Base-by-base conservation (phyloP, 2,797 vertebrate genomes). In the Botia kubotai region DNA sequence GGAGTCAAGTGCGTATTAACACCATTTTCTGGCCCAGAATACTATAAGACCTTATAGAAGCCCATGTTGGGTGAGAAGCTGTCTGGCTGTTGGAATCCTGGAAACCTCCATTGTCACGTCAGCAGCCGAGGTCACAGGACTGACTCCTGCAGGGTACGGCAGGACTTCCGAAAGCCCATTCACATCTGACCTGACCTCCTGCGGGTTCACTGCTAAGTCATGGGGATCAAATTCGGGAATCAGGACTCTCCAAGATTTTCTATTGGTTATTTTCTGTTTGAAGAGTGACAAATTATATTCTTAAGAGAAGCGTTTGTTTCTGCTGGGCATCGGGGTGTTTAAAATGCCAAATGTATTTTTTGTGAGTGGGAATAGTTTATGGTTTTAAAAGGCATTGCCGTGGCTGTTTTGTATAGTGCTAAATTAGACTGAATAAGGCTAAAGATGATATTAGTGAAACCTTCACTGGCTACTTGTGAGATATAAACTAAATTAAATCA, bases 81-180 rank as follows among this genome's bases (percentile, higher is more conserved):
- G 74, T 81, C 74, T 81, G 43, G 79, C 84, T 84, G 57, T 87
- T 72, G 69, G 62, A 67, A 86, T 82, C 68, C 82, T 86, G 78
- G 81, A 88, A 82, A 86, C 90, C 90, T 84, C 72, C 85, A 92
- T 95, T 94, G 93, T 95, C 89, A 89, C 79, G 82, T 86, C 90
- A 88, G 92, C 93, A 92, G 93, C 90, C 86, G 81, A 90, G 92
- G 93, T 94, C 89, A 91, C 90, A 87, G 86, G 91, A 90, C 92
- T 85, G 88, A 93, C 91, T 85, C 87, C 90, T 90, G 86, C 89
- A 89, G 88, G 91, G 91, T 89, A 85, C 88, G 89, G 89, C 89
- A 90, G 92, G 93, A 94, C 92, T 93, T 93, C 93, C 91, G 91
- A 92, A 93, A 93, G 90, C 91, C 93, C 91, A 92, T 94, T 94